These are phyloP conservation scores for Babyrousa celebensis DNA, from an alignment of 2,797 vertebrate species.

Conservation along the genomic window DNA sequence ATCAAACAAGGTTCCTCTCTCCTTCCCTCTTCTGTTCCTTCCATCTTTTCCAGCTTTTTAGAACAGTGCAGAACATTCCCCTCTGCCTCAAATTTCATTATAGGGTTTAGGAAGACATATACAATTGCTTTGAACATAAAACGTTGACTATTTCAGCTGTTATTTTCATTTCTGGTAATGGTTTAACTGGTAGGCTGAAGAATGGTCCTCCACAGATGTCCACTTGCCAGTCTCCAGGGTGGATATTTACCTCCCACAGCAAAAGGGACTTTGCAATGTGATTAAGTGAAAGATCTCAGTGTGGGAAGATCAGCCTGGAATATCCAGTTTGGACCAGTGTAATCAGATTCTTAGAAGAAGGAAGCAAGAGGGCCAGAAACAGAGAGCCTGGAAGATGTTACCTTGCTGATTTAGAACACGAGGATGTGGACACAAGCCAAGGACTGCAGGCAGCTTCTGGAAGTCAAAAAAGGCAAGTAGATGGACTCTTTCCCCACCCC, in stretches of 20 bases:
- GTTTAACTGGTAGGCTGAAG: neutral
- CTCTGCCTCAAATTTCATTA: neutral
- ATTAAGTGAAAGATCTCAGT: neutral
- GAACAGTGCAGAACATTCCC: neutral
- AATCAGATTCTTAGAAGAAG: neutral
- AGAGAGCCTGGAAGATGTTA: neutral
- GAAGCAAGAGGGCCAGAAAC: neutral
- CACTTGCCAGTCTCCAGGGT: neutral
- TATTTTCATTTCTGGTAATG: neutral
- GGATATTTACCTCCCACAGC: neutral
- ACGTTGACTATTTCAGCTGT: neutral
- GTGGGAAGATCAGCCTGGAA: neutral
- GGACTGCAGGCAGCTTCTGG: neutral
- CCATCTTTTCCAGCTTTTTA: neutral
- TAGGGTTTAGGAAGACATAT: neutral
- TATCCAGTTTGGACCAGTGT: neutral
- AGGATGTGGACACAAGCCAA: neutral
- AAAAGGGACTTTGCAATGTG: neutral
- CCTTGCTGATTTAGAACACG: neutral
- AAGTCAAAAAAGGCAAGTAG: neutral
- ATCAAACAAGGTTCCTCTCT: neutral
- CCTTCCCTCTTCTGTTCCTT: neutral
- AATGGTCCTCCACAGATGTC: neutral
- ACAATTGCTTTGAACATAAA: neutral
- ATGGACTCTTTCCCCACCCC: neutral